These are phyloP conservation scores for Octopus bimaculoides DNA, from an alignment of 1,140 invertebrate species.

Conservation along the genomic window DNA sequence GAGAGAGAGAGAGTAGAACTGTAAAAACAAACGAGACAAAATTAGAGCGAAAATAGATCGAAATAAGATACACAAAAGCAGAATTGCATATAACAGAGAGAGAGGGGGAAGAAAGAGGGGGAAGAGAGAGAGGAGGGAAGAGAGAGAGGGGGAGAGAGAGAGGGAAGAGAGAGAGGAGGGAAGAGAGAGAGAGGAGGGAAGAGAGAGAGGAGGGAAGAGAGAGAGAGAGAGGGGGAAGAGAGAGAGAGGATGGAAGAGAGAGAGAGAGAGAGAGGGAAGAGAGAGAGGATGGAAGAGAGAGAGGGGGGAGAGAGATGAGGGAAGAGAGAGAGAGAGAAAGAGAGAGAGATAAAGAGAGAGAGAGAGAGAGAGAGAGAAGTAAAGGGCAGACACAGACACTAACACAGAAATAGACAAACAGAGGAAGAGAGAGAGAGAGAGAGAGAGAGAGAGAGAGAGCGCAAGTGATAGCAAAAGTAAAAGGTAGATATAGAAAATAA, in stretches of 20 bases:
- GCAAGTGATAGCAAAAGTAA: background rate
- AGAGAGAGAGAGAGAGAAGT: slow-evolving; percentile 12
- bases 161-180: background rate
- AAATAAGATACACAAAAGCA: slow-evolving; percentile 8
- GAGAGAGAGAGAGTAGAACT: slow-evolving; percentile 12
- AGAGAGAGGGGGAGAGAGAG: background rate
- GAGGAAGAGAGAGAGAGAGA: slow-evolving; percentile 14
- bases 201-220: background rate
- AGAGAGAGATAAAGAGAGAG: background rate
- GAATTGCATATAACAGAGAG: background rate
- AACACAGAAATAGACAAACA: slow-evolving; percentile 13
- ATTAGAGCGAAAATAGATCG: background rate
- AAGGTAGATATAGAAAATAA: no score
- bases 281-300: background rate
- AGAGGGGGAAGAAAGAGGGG: background rate
- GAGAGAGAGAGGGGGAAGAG: background rate
- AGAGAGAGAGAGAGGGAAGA: background rate
- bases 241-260: background rate
- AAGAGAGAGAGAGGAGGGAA: no score
- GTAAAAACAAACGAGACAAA: background rate
- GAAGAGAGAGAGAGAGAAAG: slow-evolving; percentile 3
- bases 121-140: slow-evolving; percentile 13
- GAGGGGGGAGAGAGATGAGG: background rate
- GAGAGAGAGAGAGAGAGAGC: slow-evolving; percentile 20
- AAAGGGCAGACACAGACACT: slow-evolving; percentile 14